Base-by-base conservation (phyloP, 2,888 invertebrate species). In the Branchipolynoe longqiensis region DNA sequence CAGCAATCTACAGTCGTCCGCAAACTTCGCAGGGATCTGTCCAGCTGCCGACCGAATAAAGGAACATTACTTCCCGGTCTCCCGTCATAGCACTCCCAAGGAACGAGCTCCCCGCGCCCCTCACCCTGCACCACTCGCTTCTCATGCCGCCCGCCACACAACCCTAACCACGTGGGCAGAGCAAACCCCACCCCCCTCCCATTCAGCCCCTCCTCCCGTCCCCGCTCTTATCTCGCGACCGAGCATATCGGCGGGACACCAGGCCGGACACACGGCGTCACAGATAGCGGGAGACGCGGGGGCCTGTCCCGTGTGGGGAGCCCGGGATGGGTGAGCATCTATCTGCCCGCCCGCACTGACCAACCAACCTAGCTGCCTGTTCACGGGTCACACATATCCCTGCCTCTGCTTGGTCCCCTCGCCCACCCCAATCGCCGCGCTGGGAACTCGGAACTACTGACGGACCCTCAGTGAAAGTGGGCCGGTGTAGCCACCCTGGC, bases 71-170 rank as follows among this genome's bases (percentile, higher is more conserved):
- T 14, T n/a, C 1, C 69, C n/a, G 36, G 12, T 38, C 69, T 33
- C n/a, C 38, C 25, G 69, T 69, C 69, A 69, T 48, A n/a, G n/a
- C n/a, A n/a, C n/a, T 25, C 56, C 56, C 56, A 25, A 56, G 56
- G 6, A 56, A 25, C 56, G n/a, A n/a, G 56, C 56, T 56, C 18
- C 3, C 56, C 56, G 56, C 56, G n/a, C 22, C 12, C 22, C n/a
- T 22, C 22, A 56, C n/a, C 56, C 56, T 56, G 56, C 3, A 25
- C 56, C 25, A 12, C 56, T n/a, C n/a, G 56, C 56, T 25, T n/a
- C 56, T 56, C 56, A 22, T 56, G 62, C 62, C 25, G 31, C 28
- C 62, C 69, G 33, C 69, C 69, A 36, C n/a, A 38, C 22, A 22
- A 69, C 38, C 38, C 69, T 22, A 38, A 22, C 25, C 69, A 69